Evolutionary conservation across 1,140 invertebrate species (phyloP).

Genomic region (Ditylenchus dipsaci): DNA sequence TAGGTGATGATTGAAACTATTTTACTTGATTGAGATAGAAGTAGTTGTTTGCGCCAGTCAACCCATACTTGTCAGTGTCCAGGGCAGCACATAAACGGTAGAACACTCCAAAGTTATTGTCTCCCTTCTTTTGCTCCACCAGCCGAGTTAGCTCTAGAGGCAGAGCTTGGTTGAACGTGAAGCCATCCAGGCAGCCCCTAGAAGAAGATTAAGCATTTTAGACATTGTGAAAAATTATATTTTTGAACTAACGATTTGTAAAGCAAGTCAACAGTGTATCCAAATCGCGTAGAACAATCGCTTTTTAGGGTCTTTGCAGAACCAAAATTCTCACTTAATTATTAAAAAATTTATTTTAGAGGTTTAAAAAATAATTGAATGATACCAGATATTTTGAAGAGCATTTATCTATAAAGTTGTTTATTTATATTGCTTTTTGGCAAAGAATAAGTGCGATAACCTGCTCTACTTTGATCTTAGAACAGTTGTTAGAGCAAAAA

Average conservation of each 20-base stretch:
- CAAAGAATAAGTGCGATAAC: background rate
- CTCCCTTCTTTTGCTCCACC: constrained; percentile 21
- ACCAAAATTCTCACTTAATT: constrained; percentile 5
- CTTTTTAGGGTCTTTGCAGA: constrained; percentile 31
- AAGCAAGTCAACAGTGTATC: constrained; percentile 25
- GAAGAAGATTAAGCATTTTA: constrained; percentile 2
- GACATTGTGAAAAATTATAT: too few relatives aligned
- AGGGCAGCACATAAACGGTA: constrained; percentile 31
- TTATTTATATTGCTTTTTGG: background rate
- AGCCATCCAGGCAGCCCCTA: constrained; percentile 9
- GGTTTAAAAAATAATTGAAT: too few relatives aligned
- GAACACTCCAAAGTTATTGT: constrained; percentile 29
- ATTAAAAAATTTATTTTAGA: too few relatives aligned
- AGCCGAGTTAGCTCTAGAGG: constrained; percentile 25
- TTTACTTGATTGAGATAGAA: constrained; percentile 39
- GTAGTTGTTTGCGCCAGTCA: constrained; percentile 23
- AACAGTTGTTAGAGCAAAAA: constrained; percentile 13
- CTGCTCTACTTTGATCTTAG: background rate
- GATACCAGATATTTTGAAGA: constrained; percentile 10
- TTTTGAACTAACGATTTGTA: constrained; percentile 15
- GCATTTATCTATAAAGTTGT: constrained; percentile 13
- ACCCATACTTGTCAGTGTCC: constrained; percentile 24
- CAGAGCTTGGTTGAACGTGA: constrained; percentile 11
- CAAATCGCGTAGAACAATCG: constrained; percentile 20
- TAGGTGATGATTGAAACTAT: background rate